Percentiles rank a stretch among this genome's conserved stretches.
These are phyloP conservation scores for Schizopygopsis pylzovi DNA, from an alignment of 2,797 vertebrate genomes.

Conservation along the genomic window DNA sequence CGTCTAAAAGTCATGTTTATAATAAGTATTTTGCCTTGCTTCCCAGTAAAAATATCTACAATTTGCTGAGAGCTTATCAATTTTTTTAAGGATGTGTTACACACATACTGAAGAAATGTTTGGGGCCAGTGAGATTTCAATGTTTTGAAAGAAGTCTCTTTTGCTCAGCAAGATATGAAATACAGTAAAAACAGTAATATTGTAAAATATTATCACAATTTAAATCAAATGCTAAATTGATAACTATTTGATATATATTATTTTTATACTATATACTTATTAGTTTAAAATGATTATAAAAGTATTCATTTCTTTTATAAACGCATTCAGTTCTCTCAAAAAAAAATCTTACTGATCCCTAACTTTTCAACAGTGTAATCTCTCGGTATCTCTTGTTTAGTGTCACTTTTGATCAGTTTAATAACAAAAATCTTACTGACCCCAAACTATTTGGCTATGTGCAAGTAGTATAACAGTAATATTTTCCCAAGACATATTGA, in stretches of 20 bases:
- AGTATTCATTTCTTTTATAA: too few species aligned
- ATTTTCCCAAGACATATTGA: not conserved
- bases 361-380: not conserved
- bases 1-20: not conserved
- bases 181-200: not conserved
- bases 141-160: not conserved
- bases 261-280: not conserved
- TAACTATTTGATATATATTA: not conserved
- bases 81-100: not conserved
- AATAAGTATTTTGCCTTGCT: slow-evolving; percentile 14
- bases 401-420: not conserved
- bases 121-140: not conserved
- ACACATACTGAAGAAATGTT: not conserved
- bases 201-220: not conserved
- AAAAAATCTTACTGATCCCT: too few species aligned
- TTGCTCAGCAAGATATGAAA: not conserved
- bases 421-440: not conserved
- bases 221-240: not conserved
- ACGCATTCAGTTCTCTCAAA: too few species aligned
- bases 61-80: not conserved
- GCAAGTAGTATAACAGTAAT: not conserved
- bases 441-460: not conserved
- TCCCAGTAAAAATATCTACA: not conserved
- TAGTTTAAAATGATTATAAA: too few species aligned
- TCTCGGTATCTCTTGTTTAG: not conserved